phyloP scores from a whole-genome alignment of 2,113 vertebrate species.

The Channa maculata region DNA sequence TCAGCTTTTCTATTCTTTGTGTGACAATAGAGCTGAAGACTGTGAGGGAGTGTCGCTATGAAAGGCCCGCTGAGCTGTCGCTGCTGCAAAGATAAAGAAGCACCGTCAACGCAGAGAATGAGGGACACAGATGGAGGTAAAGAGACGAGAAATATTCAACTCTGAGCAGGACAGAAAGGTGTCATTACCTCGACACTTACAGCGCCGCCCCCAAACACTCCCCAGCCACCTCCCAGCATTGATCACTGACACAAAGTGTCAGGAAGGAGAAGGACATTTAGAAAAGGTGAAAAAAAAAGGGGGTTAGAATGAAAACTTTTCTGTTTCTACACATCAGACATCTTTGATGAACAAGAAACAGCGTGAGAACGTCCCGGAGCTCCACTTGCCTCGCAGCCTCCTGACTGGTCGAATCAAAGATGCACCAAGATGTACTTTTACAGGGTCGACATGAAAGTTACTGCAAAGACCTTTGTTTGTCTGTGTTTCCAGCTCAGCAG shows the following conservation, averaged over 20 bases:
- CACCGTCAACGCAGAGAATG: constrained; percentile 1
- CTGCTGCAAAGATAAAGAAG: constrained; percentile 4
- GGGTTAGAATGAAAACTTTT: too few relatives aligned
- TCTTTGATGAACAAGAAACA: too few relatives aligned
- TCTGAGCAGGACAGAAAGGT: constrained; percentile 3
- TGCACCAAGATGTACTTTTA: not conserved
- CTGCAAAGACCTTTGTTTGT: too few relatives aligned
- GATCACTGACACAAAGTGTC: not conserved
- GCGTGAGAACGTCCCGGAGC: too few relatives aligned
- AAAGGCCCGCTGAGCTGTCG: constrained; percentile 21
- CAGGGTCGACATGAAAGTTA: not conserved
- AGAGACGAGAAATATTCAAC: not conserved
- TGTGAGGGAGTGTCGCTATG: constrained; percentile 22
- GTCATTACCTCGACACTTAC: constrained; percentile 15
- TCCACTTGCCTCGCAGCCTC: not conserved
- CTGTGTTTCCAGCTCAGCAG: too few relatives aligned
- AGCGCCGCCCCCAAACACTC: not conserved
- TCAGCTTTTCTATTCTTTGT: constrained; percentile 18
- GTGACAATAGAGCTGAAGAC: constrained; percentile 26
- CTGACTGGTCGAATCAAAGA: constrained; percentile 5
- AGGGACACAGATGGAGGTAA: not conserved
- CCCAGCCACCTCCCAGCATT: not conserved
- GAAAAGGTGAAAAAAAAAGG: not conserved
- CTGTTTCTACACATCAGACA: too few relatives aligned
- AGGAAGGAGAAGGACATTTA: not conserved